Evolutionary conservation across 2,113 vertebrate genomes (phyloP).

Genomic region (Microcebus jonahi): DNA sequence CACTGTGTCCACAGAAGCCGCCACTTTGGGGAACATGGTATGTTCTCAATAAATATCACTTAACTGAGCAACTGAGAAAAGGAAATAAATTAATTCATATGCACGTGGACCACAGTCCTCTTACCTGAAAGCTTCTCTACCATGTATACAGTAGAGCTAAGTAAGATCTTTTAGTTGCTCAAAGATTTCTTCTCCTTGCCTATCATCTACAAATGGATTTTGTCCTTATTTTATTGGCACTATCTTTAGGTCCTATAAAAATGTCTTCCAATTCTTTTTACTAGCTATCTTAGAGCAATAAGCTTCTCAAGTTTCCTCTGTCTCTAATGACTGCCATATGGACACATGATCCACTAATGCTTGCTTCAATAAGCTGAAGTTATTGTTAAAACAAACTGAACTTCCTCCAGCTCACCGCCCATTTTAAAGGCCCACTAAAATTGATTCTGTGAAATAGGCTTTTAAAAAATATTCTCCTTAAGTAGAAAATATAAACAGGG

Average conservation of each 20-base stretch:
- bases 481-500: slow-evolving; percentile 64
- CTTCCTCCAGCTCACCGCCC: slow-evolving; percentile 51
- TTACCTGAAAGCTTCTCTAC: background rate
- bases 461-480: slow-evolving; percentile 64
- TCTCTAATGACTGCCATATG: slow-evolving; percentile 64
- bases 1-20: background rate
- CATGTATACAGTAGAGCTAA: background rate
- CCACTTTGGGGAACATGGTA: background rate
- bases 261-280: slow-evolving; percentile 60
- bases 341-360: slow-evolving; percentile 46
- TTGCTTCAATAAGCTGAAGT: slow-evolving; percentile 66
- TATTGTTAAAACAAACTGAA: slow-evolving; percentile 73
- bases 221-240: slow-evolving; percentile 60
- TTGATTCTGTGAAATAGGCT: slow-evolving; percentile 70
- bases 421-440: slow-evolving; percentile 67
- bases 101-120: background rate
- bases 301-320: slow-evolving; percentile 43
- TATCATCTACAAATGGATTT: slow-evolving; percentile 59
- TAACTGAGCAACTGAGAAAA: background rate
- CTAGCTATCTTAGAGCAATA: slow-evolving; percentile 59
- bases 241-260: slow-evolving; percentile 66
- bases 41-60: background rate
- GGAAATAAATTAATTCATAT: background rate
- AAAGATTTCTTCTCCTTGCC: slow-evolving; percentile 7
- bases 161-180: slow-evolving; percentile 42